A percentile compares a stretch with the other conserved stretches of the same genome.
Conservation (phyloP, 2,797 vertebrate genomes). For the Betta splendens region DNA sequence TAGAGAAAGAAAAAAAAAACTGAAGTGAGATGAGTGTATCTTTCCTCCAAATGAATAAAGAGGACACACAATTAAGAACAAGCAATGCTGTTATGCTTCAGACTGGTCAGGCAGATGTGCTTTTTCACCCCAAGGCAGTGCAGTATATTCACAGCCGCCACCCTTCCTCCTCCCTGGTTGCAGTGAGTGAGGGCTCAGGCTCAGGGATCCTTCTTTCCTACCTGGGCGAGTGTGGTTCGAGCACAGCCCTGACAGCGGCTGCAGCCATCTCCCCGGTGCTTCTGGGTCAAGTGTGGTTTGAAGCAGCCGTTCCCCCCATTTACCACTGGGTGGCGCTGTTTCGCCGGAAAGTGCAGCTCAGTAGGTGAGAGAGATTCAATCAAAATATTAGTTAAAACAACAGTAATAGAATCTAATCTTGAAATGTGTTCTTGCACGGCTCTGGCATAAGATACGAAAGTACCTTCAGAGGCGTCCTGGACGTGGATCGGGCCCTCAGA, state of each 20-base stretch:
- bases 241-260: conserved; percentile 82
- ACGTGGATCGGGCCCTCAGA: conserved; percentile 74
- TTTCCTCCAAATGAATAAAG: not conserved
- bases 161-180: conserved; percentile 80
- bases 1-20: not conserved
- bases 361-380: conserved; percentile 80
- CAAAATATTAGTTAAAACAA: not conserved
- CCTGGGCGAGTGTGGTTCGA: conserved; percentile 89
- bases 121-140: conserved; percentile 70
- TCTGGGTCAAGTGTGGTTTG: conserved; percentile 86
- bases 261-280: conserved; percentile 90
- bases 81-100: no score
- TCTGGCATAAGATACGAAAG: conserved; percentile 76
- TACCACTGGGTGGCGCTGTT: conserved; percentile 84
- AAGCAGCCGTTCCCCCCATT: conserved; percentile 77
- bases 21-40: not conserved
- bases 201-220: conserved; percentile 89
- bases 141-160: conserved; percentile 83
- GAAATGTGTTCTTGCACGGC: not conserved
- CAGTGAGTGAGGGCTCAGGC: conserved; percentile 88
- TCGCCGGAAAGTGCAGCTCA: conserved; percentile 83
- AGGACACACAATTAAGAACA: no score
- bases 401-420: not conserved
- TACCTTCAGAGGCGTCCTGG: conserved; percentile 78
- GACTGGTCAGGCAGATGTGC: no score